Conservation (phyloP, 2,888 invertebrate genomes). For the Heteromurus nitidus region DNA sequence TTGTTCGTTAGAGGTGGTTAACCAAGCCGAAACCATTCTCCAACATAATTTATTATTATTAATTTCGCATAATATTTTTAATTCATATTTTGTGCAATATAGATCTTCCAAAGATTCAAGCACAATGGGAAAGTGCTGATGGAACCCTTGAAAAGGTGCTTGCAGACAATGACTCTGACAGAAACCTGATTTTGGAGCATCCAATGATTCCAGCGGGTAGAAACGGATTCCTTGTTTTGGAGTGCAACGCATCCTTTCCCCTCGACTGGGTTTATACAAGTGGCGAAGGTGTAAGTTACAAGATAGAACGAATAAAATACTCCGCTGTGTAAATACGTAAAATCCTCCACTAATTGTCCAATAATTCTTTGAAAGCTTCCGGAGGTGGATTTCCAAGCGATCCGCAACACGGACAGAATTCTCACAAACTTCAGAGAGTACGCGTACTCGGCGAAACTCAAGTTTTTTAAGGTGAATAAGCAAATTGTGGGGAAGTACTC, state of each 20-base stretch:
- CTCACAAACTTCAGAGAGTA: constrained; percentile 40
- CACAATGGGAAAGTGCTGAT: constrained; percentile 20
- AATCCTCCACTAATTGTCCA: too few relatives aligned
- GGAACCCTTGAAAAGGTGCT: constrained; percentile 29
- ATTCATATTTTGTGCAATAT: too few relatives aligned
- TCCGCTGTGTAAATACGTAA: too few relatives aligned
- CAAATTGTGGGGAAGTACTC: constrained; percentile 63
- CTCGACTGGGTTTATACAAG: constrained; percentile 58
- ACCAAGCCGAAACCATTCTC: too few relatives aligned
- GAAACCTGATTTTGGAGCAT: constrained; percentile 35
- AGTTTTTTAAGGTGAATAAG: constrained; percentile 39
- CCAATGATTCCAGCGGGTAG: constrained; percentile 22
- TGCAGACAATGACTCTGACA: constrained; percentile 37
- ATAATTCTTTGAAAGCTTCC: constrained; percentile 49
- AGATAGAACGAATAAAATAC: too few relatives aligned
- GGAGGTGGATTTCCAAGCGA: constrained; percentile 62
- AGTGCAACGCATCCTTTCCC: constrained; percentile 66
- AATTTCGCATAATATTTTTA: too few relatives aligned
- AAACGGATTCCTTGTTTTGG: constrained; percentile 50
- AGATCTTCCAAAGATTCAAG: constrained; percentile 57
- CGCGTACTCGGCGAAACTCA: constrained; percentile 60
- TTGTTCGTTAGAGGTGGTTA: constrained; percentile 63
- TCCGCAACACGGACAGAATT: constrained; percentile 30
- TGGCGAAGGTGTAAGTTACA: constrained; percentile 61
- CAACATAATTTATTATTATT: too few relatives aligned